A percentile compares a stretch with the other conserved stretches of the same genome.
Conservation (phyloP, 1,140 invertebrate species). For the Arctopsyche grandis region DNA sequence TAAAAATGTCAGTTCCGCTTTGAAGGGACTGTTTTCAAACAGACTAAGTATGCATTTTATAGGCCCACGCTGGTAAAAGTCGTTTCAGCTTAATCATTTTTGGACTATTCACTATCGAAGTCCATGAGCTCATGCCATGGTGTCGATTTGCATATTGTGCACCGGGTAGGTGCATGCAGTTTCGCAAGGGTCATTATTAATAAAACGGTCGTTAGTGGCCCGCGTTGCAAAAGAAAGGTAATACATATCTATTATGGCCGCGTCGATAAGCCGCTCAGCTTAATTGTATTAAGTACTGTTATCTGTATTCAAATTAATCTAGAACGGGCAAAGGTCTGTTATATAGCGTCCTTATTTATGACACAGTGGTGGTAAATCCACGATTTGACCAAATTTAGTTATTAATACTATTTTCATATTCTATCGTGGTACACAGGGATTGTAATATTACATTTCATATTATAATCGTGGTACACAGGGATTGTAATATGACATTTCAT, state of each 20-base stretch:
- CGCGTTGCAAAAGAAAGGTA: slow-evolving; percentile 19
- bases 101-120: slow-evolving; percentile 31
- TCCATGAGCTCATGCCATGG: slow-evolving; percentile 43
- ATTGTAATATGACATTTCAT: too few relatives aligned
- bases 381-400: too few relatives aligned
- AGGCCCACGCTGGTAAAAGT: slow-evolving; percentile 47
- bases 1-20: neutral
- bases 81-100: slow-evolving; percentile 46
- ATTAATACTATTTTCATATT: too few relatives aligned
- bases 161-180: slow-evolving; percentile 18
- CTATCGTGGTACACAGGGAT: too few relatives aligned
- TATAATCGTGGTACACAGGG: too few relatives aligned
- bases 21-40: neutral
- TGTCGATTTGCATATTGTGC: slow-evolving; percentile 45
- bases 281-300: slow-evolving; percentile 21
- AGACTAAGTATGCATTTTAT: neutral
- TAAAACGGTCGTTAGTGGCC: slow-evolving; percentile 24
- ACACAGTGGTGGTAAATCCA: too few relatives aligned
- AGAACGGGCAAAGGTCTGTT: too few relatives aligned
- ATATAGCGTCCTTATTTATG: too few relatives aligned
- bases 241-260: slow-evolving; percentile 45
- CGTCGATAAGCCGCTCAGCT: slow-evolving; percentile 38
- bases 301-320: neutral
- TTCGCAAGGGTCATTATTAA: slow-evolving; percentile 40
- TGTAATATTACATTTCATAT: too few relatives aligned